Base-by-base conservation (phyloP, 2,113 vertebrate genomes). In the Callopanchax toddi region DNA sequence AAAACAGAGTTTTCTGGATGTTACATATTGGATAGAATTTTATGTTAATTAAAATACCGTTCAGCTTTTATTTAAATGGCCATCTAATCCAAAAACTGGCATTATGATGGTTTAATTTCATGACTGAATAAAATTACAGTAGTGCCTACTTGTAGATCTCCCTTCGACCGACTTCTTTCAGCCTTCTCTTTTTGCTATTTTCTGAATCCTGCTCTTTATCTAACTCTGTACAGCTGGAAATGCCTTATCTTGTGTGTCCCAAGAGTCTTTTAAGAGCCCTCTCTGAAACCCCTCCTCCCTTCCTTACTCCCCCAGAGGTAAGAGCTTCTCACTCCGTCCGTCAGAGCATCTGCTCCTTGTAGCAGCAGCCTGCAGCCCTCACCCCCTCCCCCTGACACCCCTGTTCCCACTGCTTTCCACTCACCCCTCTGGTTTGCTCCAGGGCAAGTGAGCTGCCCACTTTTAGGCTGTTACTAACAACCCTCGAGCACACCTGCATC, bases 201-300 rank as follows among this genome's bases (percentile, higher is more conserved):
- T 65, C 50, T 83, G 53, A 71, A 67, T 74, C 62, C 67, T 60
- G 60, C 11, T 86, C 82, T 83, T 70, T 81, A 76, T 80, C 76
- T 74, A 67, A 85, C 85, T 79, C 68, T 73, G 70, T 81, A 58
- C 89, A 92, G 92, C 89, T 86, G 88, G 89, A 93, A 81, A 72
- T 87, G 50, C 89, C 90, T 79, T 91, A 87, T 92, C 85, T 81
- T 75, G 81, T 85, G 82, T 85, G 84, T 76, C 86, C 88, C 59
- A 89, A 91, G 72, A 90, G 88, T 75, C 78, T 84, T 65, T 74
- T 79, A 81, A 86, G 91, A 85, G 73, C 63, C 61, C 85, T 74
- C 74, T 84, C 85, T 82, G 88, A 88, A 77, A 81, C 76, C 78
- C 83, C 86, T 85, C 85, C 81, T 88, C 74, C 86, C 63, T 72